Conservation (phyloP, 2,797 vertebrate species). For the Echeneis naucrates region DNA sequence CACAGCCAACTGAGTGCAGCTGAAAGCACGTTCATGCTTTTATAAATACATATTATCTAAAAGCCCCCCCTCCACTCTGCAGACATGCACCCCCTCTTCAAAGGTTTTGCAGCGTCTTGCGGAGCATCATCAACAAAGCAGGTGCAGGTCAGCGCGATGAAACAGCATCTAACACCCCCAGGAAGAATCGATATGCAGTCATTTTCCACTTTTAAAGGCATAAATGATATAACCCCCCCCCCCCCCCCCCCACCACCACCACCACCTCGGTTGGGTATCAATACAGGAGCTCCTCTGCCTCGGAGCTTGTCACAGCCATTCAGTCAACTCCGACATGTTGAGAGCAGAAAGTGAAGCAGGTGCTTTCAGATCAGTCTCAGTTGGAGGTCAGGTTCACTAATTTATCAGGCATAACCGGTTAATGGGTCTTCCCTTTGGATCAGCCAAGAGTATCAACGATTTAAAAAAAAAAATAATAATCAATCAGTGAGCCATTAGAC, state of each 20-base stretch:
- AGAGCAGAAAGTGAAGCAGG: constrained; percentile 22
- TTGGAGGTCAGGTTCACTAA: constrained; percentile 20
- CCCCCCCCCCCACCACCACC: neutral
- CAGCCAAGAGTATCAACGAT: neutral
- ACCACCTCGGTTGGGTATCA: constrained; percentile 52
- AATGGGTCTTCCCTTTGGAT: neutral
- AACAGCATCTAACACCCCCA: neutral
- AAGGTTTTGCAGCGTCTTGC: neutral
- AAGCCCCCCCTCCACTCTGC: neutral
- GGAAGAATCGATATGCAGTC: no score
- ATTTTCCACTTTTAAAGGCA: constrained; percentile 46
- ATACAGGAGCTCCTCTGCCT: constrained; percentile 41
- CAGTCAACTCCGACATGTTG: constrained; percentile 41
- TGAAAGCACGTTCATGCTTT: neutral
- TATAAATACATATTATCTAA: neutral
- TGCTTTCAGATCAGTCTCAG: constrained; percentile 24
- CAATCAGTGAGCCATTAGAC: constrained; percentile 33
- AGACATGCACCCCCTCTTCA: neutral
- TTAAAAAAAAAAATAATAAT: no score
- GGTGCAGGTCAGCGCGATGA: constrained; percentile 26
- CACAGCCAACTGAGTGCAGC: neutral
- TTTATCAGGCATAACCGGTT: neutral
- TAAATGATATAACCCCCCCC: no score
- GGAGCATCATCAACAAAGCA: constrained; percentile 44
- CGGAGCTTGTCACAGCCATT: constrained; percentile 60